Evolutionary conservation across 2,888 invertebrate genomes (phyloP), one percentile per base, ranked within the genome.

Genomic region (Hyalella azteca): DNA sequence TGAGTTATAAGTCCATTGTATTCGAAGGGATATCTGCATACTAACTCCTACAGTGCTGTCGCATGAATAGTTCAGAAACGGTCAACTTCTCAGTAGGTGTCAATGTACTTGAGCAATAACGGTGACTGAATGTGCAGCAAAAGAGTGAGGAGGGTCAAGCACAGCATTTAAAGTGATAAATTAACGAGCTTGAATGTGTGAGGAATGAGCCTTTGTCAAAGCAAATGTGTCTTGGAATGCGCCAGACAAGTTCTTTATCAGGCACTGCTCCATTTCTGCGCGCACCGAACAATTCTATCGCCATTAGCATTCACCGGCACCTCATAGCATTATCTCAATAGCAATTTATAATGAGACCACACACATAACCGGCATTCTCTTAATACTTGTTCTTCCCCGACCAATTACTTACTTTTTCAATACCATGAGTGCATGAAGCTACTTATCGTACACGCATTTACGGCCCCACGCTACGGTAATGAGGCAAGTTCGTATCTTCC

Each of bases 341-440:
- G 66, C 39, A 19, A 66, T 36, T 66, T 36, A 66, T 66, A 15
- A 66, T 36, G 19, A 32, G 66, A 66, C 66, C 66, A 3, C 66
- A 66, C 66, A 29, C 66, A 66, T 66, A 29, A 36, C 26, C 32
- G 19, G 36, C 7, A 66, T 66, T 66, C 66, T 66, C 2, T 19
- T 66, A 7, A n/a, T n/a, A 36, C 36, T 9, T 66, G 66, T 36
- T 66, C 66, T 39, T 39, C 66, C n/a, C n/a, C 29, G n/a, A 36
- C 66, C 66, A 66, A 66, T 66, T 66, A 66, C 39, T 66, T 36
- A 66, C 36, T 36, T 66, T 15, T 36, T 32, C 66, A 66, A 66
- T 66, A 36, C 36, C 32, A 36, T n/a, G n/a, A 36, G 36, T 54
- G 26, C 4, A 36, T 66, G 36, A 36, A 66, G 39, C 54, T 3